Evolutionary conservation across 2,797 vertebrate species (phyloP).

Genomic region (Pogonophryne albipinna): DNA sequence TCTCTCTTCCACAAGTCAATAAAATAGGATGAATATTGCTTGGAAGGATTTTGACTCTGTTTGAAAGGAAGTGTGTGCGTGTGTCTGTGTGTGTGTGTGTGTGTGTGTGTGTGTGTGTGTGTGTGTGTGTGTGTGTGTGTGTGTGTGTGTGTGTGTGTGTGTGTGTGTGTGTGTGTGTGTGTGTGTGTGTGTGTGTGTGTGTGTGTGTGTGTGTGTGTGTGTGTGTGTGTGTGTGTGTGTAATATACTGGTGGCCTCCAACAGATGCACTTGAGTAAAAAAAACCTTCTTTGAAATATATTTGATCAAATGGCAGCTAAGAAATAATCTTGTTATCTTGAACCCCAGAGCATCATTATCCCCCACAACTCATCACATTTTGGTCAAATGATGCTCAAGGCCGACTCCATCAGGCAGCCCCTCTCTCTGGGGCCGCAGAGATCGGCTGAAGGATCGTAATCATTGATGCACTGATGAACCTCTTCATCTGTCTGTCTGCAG

Average conservation of each 20-base stretch:
- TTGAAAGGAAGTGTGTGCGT: too few species aligned
- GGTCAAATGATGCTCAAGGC: conserved; percentile 41
- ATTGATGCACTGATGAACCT: conserved; percentile 19
- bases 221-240: neutral
- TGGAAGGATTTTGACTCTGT: too few species aligned
- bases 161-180: too few species aligned
- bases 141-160: conserved; percentile 7
- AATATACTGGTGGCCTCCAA: neutral
- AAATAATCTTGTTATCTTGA: neutral
- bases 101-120: too few species aligned
- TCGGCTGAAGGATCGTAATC: conserved; percentile 40
- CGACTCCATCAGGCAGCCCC: conserved; percentile 25
- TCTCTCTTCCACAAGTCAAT: too few species aligned
- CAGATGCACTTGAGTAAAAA: neutral
- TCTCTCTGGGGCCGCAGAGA: conserved; percentile 8
- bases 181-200: too few species aligned
- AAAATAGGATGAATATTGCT: too few species aligned
- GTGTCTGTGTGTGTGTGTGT: too few species aligned
- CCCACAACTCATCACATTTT: conserved; percentile 11
- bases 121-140: too few species aligned
- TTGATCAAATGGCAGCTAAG: neutral
- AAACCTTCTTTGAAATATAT: neutral
- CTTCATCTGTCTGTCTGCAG: conserved; percentile 66
- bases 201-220: too few species aligned
- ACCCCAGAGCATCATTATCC: conserved; percentile 14